Evolutionary conservation across 1,140 invertebrate species (phyloP), one percentile per base, ranked within the genome.

Genomic region (Berghia stephanieae): DNA sequence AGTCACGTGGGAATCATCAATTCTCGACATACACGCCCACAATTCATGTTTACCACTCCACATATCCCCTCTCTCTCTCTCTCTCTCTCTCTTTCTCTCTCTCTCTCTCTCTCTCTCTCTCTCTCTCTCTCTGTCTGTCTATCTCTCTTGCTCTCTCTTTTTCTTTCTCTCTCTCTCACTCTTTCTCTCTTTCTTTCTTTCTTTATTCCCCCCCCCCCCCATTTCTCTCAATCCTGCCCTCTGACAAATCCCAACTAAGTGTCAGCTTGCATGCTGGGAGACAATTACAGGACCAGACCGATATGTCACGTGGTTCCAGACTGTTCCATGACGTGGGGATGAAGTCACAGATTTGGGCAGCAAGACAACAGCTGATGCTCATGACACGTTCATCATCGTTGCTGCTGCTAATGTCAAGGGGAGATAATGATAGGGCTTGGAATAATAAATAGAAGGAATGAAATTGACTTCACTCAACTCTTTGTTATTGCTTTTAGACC

Each of bases 121-220:
- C 70, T 49, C 49, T 75, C 42, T 76, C 38, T 49, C 1, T 46
- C 49, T 78, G 40, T 75, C 1, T 75, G 6, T 76, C 70, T 31
- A 13, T 44, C 34, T 52, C 49, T 75, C 21, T 49, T 42, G 13
- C 44, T 75, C 31, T 49, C 40, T 77, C 70, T 43, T 36, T 77
- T 13, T 75, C 67, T 75, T 52, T 75, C 24, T 77, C 70, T 43
- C 8, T 75, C 3, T 75, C 44, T 43, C 70, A 77, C 44, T 75
- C 70, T 75, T 40, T 77, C 13, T 75, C 70, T 42, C 46, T 75
- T 42, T 75, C 70, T 75, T 44, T 76, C 24, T 49, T 49, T 49
- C 24, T 43, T 34, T 75, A 43, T 75, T 27, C 31, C 31, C 55
- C 42, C 21, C 55, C 4, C 55, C 34, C 21, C 34, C 21, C 34